Percentiles rank a stretch among this genome's conserved stretches.
Conservation (phyloP, 2,888 invertebrate genomes). For the Eucera pruinosa region DNA sequence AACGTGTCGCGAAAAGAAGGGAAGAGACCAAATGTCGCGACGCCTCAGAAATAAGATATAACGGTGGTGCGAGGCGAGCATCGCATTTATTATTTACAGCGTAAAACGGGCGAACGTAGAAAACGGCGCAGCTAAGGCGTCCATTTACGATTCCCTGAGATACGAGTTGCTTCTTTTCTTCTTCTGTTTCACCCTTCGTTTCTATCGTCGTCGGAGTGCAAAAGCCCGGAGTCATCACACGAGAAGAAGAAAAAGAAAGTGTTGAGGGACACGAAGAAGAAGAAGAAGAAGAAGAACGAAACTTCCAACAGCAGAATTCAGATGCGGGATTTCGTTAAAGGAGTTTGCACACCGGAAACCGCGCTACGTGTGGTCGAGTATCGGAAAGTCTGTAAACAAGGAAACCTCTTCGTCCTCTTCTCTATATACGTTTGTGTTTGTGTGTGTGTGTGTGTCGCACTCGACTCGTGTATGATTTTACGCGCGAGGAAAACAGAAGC, state of each 20-base stretch:
- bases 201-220: background rate
- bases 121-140: constrained; percentile 37
- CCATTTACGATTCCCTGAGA: constrained; percentile 43
- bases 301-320: constrained; percentile 24
- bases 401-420: background rate
- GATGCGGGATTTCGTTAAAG: constrained; percentile 42
- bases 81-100: constrained; percentile 46
- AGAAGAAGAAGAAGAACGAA: constrained; percentile 13
- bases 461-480: constrained; percentile 4
- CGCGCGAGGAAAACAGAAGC: constrained; percentile 11
- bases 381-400: constrained; percentile 32
- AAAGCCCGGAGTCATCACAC: background rate
- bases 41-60: background rate
- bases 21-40: background rate
- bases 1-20: constrained; percentile 3
- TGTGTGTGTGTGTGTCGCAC: background rate
- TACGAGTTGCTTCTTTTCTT: background rate
- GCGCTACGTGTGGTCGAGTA: constrained; percentile 9
- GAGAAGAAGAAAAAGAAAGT: constrained; percentile 19
- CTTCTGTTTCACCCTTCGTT: background rate
- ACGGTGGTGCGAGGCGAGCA: constrained; percentile 20
- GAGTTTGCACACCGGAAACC: constrained; percentile 25
- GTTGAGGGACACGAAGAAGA: constrained; percentile 6
- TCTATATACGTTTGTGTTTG: background rate
- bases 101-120: constrained; percentile 23